Evolutionary conservation across 2,113 vertebrate species (phyloP), one percentile per base, ranked within the genome.

Genomic region (Phylloscopus whistleri): DNA sequence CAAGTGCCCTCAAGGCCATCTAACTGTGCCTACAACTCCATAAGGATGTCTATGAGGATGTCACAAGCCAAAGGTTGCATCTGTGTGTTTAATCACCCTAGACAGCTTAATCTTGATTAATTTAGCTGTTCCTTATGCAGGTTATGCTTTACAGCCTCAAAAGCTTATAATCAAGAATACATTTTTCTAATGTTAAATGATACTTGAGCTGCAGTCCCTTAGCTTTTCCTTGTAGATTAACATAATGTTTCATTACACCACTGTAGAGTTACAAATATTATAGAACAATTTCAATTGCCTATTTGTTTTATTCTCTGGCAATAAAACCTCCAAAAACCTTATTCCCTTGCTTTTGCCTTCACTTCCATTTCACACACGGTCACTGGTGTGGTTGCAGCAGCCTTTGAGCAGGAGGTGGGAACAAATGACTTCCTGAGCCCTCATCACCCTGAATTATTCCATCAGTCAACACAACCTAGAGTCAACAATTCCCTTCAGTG

Each of bases 101-200:
- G 53, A 46, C 67, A 76, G 62, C 37, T 82, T 78, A 35, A 46
- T 28, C 9, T 59, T 55, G 76, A 91, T 87, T 91, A 87, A 94
- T 87, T 86, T 80, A 81, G 41, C 55, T 84, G 19, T 41, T 81
- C 59, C 87, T 89, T 43, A 49, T 35, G 44, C 76, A 94, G 72
- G 64, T 68, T 83, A 59, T 51, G 74, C 44, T 79, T 39, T 46
- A 44, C 58, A 79, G 73, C 56, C 79, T 86, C 37, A 60, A 63
- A 91, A 89, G 49, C 41, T 91, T 27, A 33, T 59, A 87, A 73
- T 73, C 68, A 91, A 46, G 88, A 83, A 9, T 55, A 35, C 4
- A 1, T 51, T 83, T 89, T 84, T 59, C 63, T 78, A 37, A 84
- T 52, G 49, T 19, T 37, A 66, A 69, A 30, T 39, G n/a, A 74